Conservation (phyloP, 2,888 invertebrate genomes). For the Acanthoscelides obtectus region DNA sequence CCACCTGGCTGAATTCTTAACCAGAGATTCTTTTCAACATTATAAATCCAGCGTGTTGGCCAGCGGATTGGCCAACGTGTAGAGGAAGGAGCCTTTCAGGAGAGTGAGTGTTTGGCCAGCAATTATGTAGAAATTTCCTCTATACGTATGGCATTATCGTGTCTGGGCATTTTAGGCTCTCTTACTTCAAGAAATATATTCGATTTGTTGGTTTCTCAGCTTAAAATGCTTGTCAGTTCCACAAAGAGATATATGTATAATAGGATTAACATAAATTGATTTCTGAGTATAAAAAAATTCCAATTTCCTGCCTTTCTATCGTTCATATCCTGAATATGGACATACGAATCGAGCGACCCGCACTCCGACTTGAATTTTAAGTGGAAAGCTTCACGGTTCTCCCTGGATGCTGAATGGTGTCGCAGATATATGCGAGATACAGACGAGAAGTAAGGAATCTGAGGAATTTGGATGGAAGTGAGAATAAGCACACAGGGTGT, state of each 20-base stretch:
- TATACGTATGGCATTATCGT: too few relatives aligned
- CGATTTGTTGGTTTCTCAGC: too few relatives aligned
- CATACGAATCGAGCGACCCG: not conserved
- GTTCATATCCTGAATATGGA: conserved; percentile 12
- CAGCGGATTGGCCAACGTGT: too few relatives aligned
- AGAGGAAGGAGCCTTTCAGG: too few relatives aligned
- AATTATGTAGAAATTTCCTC: too few relatives aligned
- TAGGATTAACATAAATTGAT: conserved; percentile 34
- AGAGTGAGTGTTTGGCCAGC: too few relatives aligned
- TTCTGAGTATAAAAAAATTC: conserved; percentile 31
- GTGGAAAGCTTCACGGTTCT: not conserved
- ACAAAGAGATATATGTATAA: conserved; percentile 29
- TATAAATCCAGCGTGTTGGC: too few relatives aligned
- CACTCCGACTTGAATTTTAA: not conserved
- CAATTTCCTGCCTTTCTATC: conserved; percentile 24
- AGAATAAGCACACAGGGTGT: too few relatives aligned
- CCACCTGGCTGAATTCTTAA: too few relatives aligned
- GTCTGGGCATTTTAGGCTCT: too few relatives aligned
- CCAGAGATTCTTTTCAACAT: too few relatives aligned
- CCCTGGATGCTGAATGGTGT: not conserved
- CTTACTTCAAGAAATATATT: too few relatives aligned
- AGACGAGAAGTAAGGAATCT: not conserved
- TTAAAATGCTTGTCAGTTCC: conserved; percentile 20
- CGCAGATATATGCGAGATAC: not conserved
- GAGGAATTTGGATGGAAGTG: not conserved